These are phyloP conservation scores for Rhabdophis nuchalis DNA, from an alignment of 2,797 vertebrate genomes.

Conservation along the genomic window DNA sequence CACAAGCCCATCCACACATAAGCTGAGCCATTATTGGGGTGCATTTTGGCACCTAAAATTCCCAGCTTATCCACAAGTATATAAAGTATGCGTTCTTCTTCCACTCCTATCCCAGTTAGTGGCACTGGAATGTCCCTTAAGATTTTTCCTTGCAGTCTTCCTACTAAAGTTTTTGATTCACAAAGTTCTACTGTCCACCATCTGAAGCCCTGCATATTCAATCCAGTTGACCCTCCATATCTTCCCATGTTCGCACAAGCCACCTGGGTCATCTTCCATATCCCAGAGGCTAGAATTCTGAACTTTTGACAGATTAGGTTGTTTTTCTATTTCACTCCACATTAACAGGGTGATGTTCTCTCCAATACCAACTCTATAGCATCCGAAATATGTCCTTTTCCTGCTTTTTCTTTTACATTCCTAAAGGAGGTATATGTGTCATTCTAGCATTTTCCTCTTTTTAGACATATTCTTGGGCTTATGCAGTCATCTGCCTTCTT, in stretches of 20 bases:
- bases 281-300: background rate
- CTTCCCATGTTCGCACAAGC: background rate
- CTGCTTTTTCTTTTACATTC: background rate
- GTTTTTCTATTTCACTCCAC: background rate
- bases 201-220: background rate
- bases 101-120: background rate
- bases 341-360: background rate
- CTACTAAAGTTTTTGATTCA: background rate
- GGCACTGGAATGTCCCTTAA: background rate
- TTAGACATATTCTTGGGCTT: background rate
- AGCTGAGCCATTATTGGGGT: background rate
- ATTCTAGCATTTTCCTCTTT: background rate
- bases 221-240: background rate
- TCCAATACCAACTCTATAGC: background rate
- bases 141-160: background rate
- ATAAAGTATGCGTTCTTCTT: background rate
- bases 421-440: background rate
- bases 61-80: background rate
- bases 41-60: background rate
- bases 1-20: background rate
- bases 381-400: background rate
- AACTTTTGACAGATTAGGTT: background rate
- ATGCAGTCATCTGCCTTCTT: background rate
- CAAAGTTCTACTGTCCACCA: background rate
- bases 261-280: background rate